Conservation (phyloP, 2,888 invertebrate species). For the Cyaniris semiargus region DNA sequence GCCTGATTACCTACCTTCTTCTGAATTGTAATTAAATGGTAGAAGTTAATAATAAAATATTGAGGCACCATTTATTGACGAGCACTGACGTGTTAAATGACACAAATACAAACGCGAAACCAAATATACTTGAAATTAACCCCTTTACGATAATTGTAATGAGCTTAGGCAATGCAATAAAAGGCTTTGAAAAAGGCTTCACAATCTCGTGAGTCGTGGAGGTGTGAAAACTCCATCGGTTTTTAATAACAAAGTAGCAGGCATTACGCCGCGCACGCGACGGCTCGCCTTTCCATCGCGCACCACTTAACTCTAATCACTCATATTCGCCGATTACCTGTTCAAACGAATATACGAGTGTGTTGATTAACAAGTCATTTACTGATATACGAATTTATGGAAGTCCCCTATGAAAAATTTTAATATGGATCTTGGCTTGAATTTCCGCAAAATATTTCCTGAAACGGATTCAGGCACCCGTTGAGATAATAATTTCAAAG, state of each 20-base stretch:
- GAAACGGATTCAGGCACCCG: neutral
- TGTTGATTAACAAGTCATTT: neutral
- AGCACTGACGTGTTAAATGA: neutral
- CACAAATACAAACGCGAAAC: neutral
- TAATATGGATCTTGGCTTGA: neutral
- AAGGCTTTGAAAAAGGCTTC: constrained; percentile 28
- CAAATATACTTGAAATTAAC: constrained; percentile 1
- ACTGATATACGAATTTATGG: neutral
- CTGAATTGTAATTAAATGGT: too few species aligned
- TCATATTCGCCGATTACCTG: constrained; percentile 63
- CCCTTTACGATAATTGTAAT: constrained; percentile 26
- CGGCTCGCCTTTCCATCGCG: constrained; percentile 48
- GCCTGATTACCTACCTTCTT: too few species aligned
- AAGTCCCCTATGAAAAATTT: neutral
- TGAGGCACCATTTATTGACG: neutral
- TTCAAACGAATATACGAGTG: constrained; percentile 40
- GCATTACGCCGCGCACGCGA: constrained; percentile 58
- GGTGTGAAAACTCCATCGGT: constrained; percentile 44
- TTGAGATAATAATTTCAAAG: neutral
- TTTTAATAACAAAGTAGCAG: constrained; percentile 47
- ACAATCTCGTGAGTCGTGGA: constrained; percentile 31
- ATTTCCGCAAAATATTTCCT: neutral
- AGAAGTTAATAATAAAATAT: neutral
- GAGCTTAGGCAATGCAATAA: constrained; percentile 24
- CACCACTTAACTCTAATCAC: constrained; percentile 57